These are phyloP conservation scores for Sebastes aleutianus DNA, from an alignment of 2,797 vertebrate species.

Conservation along the genomic window DNA sequence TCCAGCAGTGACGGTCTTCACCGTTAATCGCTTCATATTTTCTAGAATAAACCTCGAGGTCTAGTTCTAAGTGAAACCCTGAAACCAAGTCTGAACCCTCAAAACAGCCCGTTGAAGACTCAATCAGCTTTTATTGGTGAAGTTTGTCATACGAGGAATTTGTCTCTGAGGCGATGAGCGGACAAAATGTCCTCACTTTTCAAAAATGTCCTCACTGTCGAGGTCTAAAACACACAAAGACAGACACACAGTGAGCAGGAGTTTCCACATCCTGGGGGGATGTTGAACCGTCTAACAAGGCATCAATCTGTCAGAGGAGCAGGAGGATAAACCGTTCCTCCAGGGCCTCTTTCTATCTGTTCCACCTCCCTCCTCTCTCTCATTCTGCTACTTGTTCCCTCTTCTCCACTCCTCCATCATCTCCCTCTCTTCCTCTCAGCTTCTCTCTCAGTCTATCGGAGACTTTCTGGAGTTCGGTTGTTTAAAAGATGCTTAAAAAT, in stretches of 20 bases:
- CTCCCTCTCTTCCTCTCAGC: background rate
- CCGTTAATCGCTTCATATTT: background rate
- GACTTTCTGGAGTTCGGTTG: background rate
- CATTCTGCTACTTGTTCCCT: background rate
- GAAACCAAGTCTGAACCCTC: background rate
- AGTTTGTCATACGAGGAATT: background rate
- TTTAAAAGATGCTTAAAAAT: background rate
- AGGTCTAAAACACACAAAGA: background rate
- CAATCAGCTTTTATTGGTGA: background rate
- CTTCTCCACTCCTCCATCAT: background rate
- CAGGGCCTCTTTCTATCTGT: background rate
- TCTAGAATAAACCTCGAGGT: background rate
- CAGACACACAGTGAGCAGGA: background rate
- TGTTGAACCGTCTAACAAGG: constrained; percentile 6
- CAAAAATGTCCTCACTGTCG: background rate
- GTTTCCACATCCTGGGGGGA: constrained; percentile 33
- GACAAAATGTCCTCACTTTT: constrained; percentile 4
- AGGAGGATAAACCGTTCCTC: constrained; percentile 3
- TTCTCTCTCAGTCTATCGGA: background rate
- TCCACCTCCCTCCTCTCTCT: background rate
- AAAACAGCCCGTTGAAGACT: background rate
- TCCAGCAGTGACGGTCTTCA: background rate
- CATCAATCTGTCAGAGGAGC: constrained; percentile 13
- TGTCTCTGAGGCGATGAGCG: background rate
- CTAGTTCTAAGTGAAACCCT: background rate